Percentiles rank a stretch among this genome's conserved stretches.
Evolutionary conservation across 2,888 invertebrate genomes (phyloP).

Genomic region (Sphaerophoria rueppellii): DNA sequence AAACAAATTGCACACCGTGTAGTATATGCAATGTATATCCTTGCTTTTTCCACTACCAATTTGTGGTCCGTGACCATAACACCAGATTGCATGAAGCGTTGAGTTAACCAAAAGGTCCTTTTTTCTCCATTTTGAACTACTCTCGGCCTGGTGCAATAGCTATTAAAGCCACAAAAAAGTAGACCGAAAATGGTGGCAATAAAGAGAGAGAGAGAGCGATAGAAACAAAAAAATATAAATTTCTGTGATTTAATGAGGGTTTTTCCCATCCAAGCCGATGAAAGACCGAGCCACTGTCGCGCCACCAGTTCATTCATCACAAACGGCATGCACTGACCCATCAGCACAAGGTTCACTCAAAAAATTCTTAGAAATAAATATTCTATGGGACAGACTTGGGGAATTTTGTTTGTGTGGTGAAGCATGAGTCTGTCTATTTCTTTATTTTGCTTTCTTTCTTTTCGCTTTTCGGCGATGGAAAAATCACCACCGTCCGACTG

Average conservation of each 20-base stretch:
- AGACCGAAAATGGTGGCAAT: neutral
- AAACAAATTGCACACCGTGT: conserved; percentile 32
- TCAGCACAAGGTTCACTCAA: conserved; percentile 43
- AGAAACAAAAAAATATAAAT: conserved; percentile 5
- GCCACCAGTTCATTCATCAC: neutral
- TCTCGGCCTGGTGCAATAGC: conserved; percentile 39
- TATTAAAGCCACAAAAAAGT: conserved; percentile 39
- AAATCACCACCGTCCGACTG: neutral
- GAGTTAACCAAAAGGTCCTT: neutral
- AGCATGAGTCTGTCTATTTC: neutral
- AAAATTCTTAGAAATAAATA: conserved; percentile 23
- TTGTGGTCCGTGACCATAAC: conserved; percentile 56
- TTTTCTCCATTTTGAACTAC: neutral
- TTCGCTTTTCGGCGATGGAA: neutral
- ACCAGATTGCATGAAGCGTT: conserved; percentile 2
- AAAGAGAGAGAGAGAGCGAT: neutral
- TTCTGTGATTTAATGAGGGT: conserved; percentile 13
- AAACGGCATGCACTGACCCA: conserved; percentile 37
- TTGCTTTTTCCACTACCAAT: conserved; percentile 41
- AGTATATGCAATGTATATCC: conserved; percentile 12
- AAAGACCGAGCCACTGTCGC: neutral
- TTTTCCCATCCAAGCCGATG: neutral
- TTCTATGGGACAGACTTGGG: neutral
- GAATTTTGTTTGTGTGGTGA: conserved; percentile 4
- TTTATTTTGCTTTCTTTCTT: neutral